phyloP scores from a whole-genome alignment of 2,797 vertebrate species.

The Phoeniculus purpureus region DNA sequence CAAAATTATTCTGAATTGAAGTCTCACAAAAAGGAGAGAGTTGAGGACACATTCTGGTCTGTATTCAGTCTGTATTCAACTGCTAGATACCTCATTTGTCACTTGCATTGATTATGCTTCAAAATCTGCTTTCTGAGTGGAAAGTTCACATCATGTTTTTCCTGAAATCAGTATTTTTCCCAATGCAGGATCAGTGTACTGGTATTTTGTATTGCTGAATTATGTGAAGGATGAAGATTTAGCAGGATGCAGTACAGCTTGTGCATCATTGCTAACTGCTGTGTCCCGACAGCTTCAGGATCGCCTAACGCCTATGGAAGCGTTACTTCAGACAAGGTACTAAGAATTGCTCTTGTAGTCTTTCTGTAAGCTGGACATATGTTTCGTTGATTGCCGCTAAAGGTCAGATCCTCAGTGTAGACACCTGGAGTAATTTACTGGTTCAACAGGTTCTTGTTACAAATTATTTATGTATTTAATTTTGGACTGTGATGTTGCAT shows the following conservation, averaged over 20 bases:
- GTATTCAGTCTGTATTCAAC: background rate
- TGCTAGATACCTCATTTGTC: background rate
- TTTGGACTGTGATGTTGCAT: background rate
- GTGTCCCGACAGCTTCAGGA: conserved; percentile 95
- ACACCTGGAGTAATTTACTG: background rate
- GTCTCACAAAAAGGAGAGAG: background rate
- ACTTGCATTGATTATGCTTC: background rate
- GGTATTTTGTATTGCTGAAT: conserved; percentile 98
- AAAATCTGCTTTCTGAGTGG: background rate
- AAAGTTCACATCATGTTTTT: background rate
- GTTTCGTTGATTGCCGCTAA: background rate
- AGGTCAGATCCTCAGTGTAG: background rate
- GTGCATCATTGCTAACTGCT: conserved; percentile 92
- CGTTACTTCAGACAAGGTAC: conserved; percentile 95
- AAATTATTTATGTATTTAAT: background rate
- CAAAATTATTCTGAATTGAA: background rate
- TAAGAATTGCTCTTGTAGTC: background rate
- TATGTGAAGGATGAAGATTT: conserved; percentile 99
- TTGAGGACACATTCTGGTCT: background rate
- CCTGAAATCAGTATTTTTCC: background rate
- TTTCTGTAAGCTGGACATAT: background rate
- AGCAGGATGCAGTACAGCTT: conserved; percentile 93
- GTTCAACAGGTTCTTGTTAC: background rate
- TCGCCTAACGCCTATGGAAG: conserved; percentile 94
- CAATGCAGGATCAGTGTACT: conserved; percentile 91